Base-by-base conservation (phyloP, 2,888 invertebrate genomes). In the Lasiommata megera region DNA sequence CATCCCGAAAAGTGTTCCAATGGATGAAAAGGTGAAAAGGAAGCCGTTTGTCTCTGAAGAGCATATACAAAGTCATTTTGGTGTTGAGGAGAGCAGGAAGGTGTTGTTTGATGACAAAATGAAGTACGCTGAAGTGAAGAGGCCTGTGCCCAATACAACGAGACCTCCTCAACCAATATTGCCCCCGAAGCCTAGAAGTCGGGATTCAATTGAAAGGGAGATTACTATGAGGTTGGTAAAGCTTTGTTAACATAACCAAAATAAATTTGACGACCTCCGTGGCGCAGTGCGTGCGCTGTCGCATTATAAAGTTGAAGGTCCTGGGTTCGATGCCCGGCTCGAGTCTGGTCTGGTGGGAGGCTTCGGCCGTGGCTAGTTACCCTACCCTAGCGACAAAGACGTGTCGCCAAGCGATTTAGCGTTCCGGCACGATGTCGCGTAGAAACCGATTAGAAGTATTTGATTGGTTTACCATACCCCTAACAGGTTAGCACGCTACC, bases 41-140 rank as follows among this genome's bases (percentile, higher is more conserved):
- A 90, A 88, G 62, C 89, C 89, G 0, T 85, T 89, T 40, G 89
- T 90, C 0, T 89, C 89, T 0, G 89, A 89, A 56, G 89, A 89
- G 56, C 89, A 90, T 59, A 84, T 89, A 37, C 86, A 88, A 64
- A 82, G 84, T 69, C 88, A 88, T 55, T 89, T 90, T 54, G 89
- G 89, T 0, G 85, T 88, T 1, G 89, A 90, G 60, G 89, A 89
- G 59, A 88, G 88, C 54, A 72, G 89, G 62, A 80, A 81, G 61
- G 79, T 88, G 7, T 55, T 88, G 60, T 86, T 82, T 53, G 82
- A 85, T 34, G 81, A 81, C 1, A 71, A 79, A 47, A 54, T 56
- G 31, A 80, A 75, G 62, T 68, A 70, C 2, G 74, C 72, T 8
- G 73, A 76, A 8, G 69, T 70, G 16, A 66, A 73, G 29, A 69